Percentiles rank a stretch among this genome's conserved stretches.
Conservation (phyloP, 2,888 invertebrate species). For the Lycocerus yunnanus region DNA sequence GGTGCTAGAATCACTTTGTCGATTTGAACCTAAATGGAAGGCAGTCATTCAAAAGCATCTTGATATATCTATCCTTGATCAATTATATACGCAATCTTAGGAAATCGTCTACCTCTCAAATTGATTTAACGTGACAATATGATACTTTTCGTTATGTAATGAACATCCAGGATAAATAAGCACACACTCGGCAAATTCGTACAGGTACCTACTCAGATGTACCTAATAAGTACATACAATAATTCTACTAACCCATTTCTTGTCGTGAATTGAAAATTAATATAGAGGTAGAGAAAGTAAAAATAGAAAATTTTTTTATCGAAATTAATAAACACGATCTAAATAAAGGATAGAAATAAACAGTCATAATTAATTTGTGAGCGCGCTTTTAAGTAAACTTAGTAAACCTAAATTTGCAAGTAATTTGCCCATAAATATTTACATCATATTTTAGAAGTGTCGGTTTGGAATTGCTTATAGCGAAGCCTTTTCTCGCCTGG, state of each 20-base stretch:
- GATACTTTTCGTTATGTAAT: neutral
- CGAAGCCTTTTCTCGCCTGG: conserved; percentile 46
- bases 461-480: conserved; percentile 42
- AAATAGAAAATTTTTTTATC: neutral
- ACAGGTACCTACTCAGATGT: too few relatives aligned
- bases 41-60: conserved; percentile 35
- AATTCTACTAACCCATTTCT: conserved; percentile 36
- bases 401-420: conserved; percentile 21
- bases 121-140: conserved; percentile 2
- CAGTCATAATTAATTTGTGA: neutral
- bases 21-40: conserved; percentile 40
- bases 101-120: conserved; percentile 20
- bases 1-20: conserved; percentile 49
- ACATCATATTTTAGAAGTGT: conserved; percentile 45
- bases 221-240: too few relatives aligned
- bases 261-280: conserved; percentile 28
- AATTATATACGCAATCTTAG: conserved; percentile 17
- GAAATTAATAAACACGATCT: neutral
- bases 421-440: conserved; percentile 42
- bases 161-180: neutral
- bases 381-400: neutral
- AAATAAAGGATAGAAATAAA: neutral
- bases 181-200: neutral
- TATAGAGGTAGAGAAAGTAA: conserved; percentile 9
- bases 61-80: conserved; percentile 12